phyloP scores from a whole-genome alignment of 1,140 invertebrate species.

The Lethrus apterus region DNA sequence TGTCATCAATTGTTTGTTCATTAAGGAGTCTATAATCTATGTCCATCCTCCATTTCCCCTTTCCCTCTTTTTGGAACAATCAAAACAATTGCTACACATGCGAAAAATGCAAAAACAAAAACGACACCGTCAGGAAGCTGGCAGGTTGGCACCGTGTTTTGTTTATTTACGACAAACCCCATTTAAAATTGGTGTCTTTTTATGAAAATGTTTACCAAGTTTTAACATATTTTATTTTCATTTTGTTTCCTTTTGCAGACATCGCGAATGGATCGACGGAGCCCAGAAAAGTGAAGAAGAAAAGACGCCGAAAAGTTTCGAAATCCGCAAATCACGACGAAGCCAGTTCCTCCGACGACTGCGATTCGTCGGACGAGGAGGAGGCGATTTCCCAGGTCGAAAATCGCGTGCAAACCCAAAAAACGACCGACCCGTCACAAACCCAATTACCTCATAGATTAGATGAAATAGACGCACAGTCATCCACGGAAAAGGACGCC shows the following conservation, averaged over 20 bases:
- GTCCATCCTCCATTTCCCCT: conserved; percentile 35
- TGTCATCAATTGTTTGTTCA: conserved; percentile 37
- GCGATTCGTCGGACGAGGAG: conserved; percentile 24
- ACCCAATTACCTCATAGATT: too few species aligned
- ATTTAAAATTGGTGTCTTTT: too few species aligned
- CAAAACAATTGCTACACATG: too few species aligned
- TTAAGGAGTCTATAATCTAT: conserved; percentile 37
- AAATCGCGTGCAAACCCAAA: conserved; percentile 2
- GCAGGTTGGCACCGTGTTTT: too few species aligned
- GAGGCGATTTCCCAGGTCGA: conserved; percentile 4
- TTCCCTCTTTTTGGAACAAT: conserved; percentile 15
- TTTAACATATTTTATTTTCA: too few species aligned
- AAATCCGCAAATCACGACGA: conserved; percentile 23
- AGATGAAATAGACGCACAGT: too few species aligned
- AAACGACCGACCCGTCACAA: neutral
- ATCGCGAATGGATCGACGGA: conserved; percentile 6
- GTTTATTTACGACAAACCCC: too few species aligned
- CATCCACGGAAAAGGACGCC: too few species aligned
- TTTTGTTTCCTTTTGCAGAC: conserved; percentile 2
- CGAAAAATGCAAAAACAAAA: too few species aligned
- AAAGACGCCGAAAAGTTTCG: conserved; percentile 31
- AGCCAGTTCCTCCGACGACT: conserved; percentile 23
- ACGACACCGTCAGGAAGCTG: too few species aligned
- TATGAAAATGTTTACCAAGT: too few species aligned
- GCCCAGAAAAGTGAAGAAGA: conserved; percentile 29